phyloP scores from a whole-genome alignment of 2,797 vertebrate species.

The Sandelia bainsii region DNA sequence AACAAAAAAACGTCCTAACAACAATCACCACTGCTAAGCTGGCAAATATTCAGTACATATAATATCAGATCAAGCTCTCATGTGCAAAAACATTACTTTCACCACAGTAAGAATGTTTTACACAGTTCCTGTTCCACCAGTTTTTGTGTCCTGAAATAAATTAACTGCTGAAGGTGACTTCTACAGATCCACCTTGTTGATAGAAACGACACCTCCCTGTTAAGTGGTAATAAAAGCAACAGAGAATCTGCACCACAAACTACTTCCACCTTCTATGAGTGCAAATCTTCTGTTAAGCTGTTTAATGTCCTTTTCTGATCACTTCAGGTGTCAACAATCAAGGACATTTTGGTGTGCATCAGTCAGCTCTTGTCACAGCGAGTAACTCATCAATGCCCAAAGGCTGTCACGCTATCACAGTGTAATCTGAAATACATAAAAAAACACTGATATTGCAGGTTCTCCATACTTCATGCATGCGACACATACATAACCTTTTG shows the following conservation, averaged over 20 bases:
- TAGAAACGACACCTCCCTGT: not conserved
- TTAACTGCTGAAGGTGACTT: conserved; percentile 7
- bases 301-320: not conserved
- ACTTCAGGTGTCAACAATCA: not conserved
- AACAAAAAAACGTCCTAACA: not conserved
- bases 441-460: not conserved
- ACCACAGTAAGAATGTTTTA: not conserved
- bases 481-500: conserved; percentile 14
- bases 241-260: not conserved
- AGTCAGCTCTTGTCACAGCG: conserved; percentile 20
- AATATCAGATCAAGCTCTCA: not conserved
- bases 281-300: not conserved
- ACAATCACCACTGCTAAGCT: not conserved
- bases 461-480: conserved; percentile 15
- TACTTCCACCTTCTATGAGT: not conserved
- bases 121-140: conserved; percentile 11
- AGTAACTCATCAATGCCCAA: conserved; percentile 26
- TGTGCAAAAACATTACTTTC: not conserved
- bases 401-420: not conserved
- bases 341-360: not conserved
- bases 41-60: conserved; percentile 2
- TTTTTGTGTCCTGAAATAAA: conserved; percentile 20
- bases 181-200: not conserved
- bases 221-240: not conserved
- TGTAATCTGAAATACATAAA: conserved; percentile 1